A percentile compares a stretch with the other conserved stretches of the same genome.
Conservation (phyloP, 2,113 vertebrate species). For the Lepus europaeus region DNA sequence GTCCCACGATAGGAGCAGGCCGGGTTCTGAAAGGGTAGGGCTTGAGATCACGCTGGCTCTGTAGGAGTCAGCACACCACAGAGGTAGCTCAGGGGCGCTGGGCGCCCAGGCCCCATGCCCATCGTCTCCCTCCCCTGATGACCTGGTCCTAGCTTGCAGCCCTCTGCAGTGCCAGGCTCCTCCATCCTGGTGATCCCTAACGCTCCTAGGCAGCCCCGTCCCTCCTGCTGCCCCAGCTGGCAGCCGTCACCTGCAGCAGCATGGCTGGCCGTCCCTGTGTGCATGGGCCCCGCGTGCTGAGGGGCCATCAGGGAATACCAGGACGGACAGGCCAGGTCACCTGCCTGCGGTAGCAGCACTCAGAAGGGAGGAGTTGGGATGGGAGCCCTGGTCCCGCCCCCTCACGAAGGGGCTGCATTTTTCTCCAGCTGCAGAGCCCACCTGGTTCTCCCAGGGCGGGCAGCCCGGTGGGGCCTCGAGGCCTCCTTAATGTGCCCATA, state of each 20-base stretch:
- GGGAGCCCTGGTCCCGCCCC: neutral
- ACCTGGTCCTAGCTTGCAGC: neutral
- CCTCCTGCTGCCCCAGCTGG: neutral
- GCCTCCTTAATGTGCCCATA: conserved; percentile 78
- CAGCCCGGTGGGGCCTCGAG: conserved; percentile 1
- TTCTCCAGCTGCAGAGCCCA: neutral
- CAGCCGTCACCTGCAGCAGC: neutral
- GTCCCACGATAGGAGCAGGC: neutral
- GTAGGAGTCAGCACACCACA: neutral
- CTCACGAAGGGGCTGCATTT: neutral
- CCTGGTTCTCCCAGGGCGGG: neutral
- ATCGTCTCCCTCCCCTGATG: neutral
- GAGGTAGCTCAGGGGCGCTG: neutral
- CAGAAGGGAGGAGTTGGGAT: neutral
- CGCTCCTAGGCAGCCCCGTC: neutral
- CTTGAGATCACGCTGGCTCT: neutral
- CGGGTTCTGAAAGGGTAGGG: neutral
- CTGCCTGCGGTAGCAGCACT: neutral
- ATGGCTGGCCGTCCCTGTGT: too few relatives aligned
- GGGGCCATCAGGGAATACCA: neutral
- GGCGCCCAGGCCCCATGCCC: neutral
- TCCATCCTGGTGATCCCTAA: neutral
- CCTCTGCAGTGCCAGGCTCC: neutral
- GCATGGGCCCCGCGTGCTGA: neutral
- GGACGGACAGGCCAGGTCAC: neutral